Base-by-base conservation (phyloP, 2,113 vertebrate genomes). In the Monopterus albus region DNA sequence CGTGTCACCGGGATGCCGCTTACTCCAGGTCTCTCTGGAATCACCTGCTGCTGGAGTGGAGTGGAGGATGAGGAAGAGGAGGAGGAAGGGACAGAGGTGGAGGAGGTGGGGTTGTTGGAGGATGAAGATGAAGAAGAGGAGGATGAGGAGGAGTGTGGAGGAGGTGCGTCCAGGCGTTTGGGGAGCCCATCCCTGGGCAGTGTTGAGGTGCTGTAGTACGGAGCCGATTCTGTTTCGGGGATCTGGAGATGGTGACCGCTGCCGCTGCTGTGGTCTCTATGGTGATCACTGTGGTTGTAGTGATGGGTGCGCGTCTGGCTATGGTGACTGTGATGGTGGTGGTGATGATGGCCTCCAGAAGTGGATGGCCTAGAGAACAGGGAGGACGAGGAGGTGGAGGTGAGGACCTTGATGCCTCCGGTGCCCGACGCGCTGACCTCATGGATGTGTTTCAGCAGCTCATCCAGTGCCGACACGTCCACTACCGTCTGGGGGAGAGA, bases 401-500 rank as follows among this genome's bases (percentile, higher is more conserved):
- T 92, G 15, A 93, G 83, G 9, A 91, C 86, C 39, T 90, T 90
- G 72, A 92, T 88, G 77, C 87, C 89, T 0, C 87, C 85, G 0
- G 62, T 86, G 4, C 89, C 87, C 0, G 86, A 88, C 0, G 88
- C 90, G 23, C 75, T 92, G 71, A 88, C 87, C 75, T 93, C 94
- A 0, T 95, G 94, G 71, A 96, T 93, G 79, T 96, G 94, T 40
- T 90, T 92, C 28, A 96, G 90, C 43, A 96, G 91, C 67, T 95
- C 94, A 51, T 96, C 94, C 64, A 96, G 81, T 1, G 95, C 94
- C 0, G 94, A 94, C 50, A 95, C 91, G 7, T 95, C 95, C 59
- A 92, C 92, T n/a, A 87, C 91, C 5, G 90, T 82, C 81, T 87
- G 91, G 11, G 31, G 87, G 35, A 89, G 92, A 6, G 71, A 67